Evolutionary conservation across 2,888 invertebrate genomes (phyloP), one percentile per base, ranked within the genome.

Genomic region (Tyria jacobaeae): DNA sequence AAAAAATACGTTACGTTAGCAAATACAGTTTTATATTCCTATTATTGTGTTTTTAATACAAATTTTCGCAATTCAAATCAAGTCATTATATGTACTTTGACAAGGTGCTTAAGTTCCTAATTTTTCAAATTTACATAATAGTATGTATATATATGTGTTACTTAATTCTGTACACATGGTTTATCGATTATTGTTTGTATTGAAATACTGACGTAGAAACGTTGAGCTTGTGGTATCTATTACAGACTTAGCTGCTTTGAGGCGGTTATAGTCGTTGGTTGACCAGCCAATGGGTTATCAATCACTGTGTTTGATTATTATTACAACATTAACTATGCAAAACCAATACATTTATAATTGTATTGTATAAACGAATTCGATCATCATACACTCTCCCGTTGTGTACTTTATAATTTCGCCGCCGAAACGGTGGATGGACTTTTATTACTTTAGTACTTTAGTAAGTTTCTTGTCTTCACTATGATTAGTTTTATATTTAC

Each of bases 1-100:
- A n/a, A n/a, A n/a, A n/a, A n/a, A 78, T 86, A 84, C 79, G 79
- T 84, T 79, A 73, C 74, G 73, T 82, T 82, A 82, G 79, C 76
- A 75, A 83, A 84, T 82, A 78, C 76, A 73, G 73, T 41, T 54
- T 12, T 21, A 31, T 27, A 54, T 14, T 10, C 1, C 5, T 4
- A 39, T 25, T 25, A 10, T 17, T 31, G n/a, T n/a, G 31, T 10
- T 27, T 27, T 31, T 31, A 37, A 27, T 10, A 27, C 14, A 24
- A 3, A 15, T 1, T 6, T 24, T 3, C 25, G 4, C 9, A 3
- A 12, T n/a, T 9, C 0, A 39, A n/a, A 39, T 35, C 52, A 41
- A 41, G 25, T 27, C 31, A 25, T 24, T 15, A 15, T 15, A 21
- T 7, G 2, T 24, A 37, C 3, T 15, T 50, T 34, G 60, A 24